Base-by-base conservation (phyloP, 2,888 invertebrate genomes). In the Ormyrus pomaceus region DNA sequence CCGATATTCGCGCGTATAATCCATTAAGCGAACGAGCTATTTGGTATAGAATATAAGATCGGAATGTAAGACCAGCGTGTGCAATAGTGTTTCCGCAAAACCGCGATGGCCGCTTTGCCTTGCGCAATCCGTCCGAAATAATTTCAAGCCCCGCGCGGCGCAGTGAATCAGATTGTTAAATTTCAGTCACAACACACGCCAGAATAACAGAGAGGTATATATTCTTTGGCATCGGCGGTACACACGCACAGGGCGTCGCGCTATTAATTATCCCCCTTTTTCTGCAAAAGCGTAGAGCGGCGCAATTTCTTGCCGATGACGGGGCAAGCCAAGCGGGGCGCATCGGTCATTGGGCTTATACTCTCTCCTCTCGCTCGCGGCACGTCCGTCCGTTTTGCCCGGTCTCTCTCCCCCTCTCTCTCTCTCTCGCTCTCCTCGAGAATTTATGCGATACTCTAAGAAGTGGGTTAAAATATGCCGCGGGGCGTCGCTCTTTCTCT, bases 391-490 rank as follows among this genome's bases (percentile, higher is more conserved):
- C 53, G 48, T 66, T 66, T 53, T 71, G 61, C 55, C 34, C 9
- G 48, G 11, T 13, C 55, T 55, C 8, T 34, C 19, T 10, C 56
- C 65, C 19, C 58, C 13, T 58, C 45, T 62, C 62, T 72, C 62
- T 53, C 51, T 45, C 46, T 56, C 69, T 48, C 55, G 2, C 46
- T 61, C 48, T 45, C 19, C n/a, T 6, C 3, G n/a, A 55, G 76
- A 80, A 84, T 84, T 84, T 84, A 84, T 84, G 81, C 78, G 76
- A 61, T 77, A 53, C 78, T 82, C 82, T 84, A 87, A 89, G 87
- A 89, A 89, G 84, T 88, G 87, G 88, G 87, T 88, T 89, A 88
- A 89, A 88, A 88, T 89, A 89, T 88, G 86, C 86, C 84, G 85
- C 55, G 84, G 85, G 83, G 84, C 83, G 83, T 59, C 74, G 68